Evolutionary conservation across 2,888 invertebrate species (phyloP), one percentile per base, ranked within the genome.

Genomic region (Argyresthia albistria): DNA sequence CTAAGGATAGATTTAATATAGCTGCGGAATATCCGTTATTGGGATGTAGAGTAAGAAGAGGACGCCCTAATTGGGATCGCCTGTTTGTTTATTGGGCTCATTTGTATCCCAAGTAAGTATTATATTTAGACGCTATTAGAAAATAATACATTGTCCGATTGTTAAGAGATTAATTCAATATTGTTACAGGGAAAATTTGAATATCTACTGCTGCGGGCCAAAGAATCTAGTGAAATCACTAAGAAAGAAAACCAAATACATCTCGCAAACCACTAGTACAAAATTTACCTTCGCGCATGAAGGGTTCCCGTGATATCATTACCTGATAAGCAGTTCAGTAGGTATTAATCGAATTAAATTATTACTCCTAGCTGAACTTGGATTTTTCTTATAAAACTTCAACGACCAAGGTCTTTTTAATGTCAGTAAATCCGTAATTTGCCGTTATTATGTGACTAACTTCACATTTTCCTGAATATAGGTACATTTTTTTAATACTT

Each of bases 61-160:
- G 88, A 1, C 66, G 87, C 42, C 88, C 88, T 0, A 77, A 83
- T 57, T 88, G 88, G 88, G 79, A 83, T 56, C 62, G 72, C 50
- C 75, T 83, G 15, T 88, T 88, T 64, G 80, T 81, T 51, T 83
- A 84, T 62, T 88, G 86, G 84, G 80, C 81, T 54, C 80, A 86
- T 69, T 72, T 88, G 59, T 88, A 88, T 63, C 83, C 84, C 8
- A 64, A 69, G 88, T 88, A 64, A 72, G 74, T 69, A 50, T 46
- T 55, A 52, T 36, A 9, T 36, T 7, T 36, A 8, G 36, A 11
- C n/a, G 10, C 10, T 39, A 39, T 39, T 39, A 9, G 3, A 39
- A 39, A 3, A 39, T 9, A 39, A 39, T 11, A 3, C 1, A 8
- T 39, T 39, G 3, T 39, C 25, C 25, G 25, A 39, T 39, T 39